phyloP scores from a whole-genome alignment of 1,140 invertebrate species.

The Spodoptera litura region DNA sequence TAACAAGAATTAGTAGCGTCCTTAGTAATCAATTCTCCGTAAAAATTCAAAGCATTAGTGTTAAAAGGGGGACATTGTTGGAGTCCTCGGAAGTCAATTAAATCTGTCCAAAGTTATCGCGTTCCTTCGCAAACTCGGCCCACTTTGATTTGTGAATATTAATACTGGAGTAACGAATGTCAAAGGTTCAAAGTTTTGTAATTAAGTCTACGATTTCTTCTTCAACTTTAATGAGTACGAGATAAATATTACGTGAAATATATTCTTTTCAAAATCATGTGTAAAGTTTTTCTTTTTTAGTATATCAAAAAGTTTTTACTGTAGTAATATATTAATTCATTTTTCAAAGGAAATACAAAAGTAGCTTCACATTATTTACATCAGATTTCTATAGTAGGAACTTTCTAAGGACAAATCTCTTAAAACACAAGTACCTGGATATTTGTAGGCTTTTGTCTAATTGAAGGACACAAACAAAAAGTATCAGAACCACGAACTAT shows the following conservation, averaged over 20 bases:
- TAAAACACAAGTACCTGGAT: no score
- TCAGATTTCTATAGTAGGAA: no score
- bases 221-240: conserved; percentile 10
- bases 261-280: neutral
- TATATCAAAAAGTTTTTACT: no score
- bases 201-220: conserved; percentile 37
- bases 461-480: conserved; percentile 10
- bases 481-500: conserved; percentile 32
- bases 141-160: conserved; percentile 52
- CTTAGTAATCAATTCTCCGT: conserved; percentile 10
- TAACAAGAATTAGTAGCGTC: neutral
- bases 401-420: no score
- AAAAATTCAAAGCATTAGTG: conserved; percentile 16
- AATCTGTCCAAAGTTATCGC: conserved; percentile 35
- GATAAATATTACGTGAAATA: neutral
- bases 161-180: conserved; percentile 46
- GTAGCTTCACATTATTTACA: no score
- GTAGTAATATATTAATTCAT: no score
- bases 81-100: conserved; percentile 40
- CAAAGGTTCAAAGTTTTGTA: conserved; percentile 47
- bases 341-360: no score
- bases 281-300: no score
- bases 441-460: neutral
- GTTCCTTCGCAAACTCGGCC: conserved; percentile 38
- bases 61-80: conserved; percentile 19